phyloP scores from a whole-genome alignment of 2,113 vertebrate genomes.

The Macaca fascicularis region T2T-MFA8v1.1 NC_088375.1:44531501-44532000 shows the following conservation, averaged over 20 bases:
- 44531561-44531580: conserved; percentile 55
- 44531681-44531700: conserved; percentile 2
- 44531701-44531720: conserved; percentile 16
- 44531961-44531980: neutral
- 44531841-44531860: neutral
- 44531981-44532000: neutral
- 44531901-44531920: neutral
- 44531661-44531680: conserved; percentile 26
- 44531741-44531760: conserved; percentile 36
- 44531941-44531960: neutral
- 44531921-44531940: conserved; percentile 6
- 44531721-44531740: conserved; percentile 19
- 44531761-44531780: conserved; percentile 35
- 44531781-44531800: conserved; percentile 12
- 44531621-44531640: conserved; percentile 38
- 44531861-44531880: neutral
- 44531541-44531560: conserved; percentile 52
- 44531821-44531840: neutral
- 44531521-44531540: conserved; percentile 45
- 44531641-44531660: conserved; percentile 51
- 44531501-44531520: conserved; percentile 59
- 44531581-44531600: conserved; percentile 57
- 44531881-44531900: neutral
- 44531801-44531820: conserved; percentile 24
- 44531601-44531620: conserved; percentile 61